phyloP scores from a whole-genome alignment of 2,113 vertebrate genomes.

The Neotragus pygmaeus region DNA sequence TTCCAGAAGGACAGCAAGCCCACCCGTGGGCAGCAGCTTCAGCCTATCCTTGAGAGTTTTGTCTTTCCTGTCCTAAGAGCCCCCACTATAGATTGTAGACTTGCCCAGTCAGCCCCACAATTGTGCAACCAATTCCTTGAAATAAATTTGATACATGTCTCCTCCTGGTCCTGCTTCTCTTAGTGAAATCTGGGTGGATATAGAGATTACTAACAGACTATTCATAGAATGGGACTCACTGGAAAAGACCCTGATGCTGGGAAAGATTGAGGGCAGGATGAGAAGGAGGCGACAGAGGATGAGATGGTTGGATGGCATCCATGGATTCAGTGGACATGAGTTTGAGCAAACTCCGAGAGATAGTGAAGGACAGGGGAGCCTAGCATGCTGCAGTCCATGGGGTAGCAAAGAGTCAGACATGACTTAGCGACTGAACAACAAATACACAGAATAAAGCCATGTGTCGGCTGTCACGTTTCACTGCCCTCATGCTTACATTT shows the following conservation, averaged over 20 bases:
- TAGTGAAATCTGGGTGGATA: neutral
- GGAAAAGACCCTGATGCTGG: neutral
- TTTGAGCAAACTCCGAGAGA: rapidly evolving
- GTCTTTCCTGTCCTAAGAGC: neutral
- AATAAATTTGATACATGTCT: neutral
- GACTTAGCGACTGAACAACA: neutral
- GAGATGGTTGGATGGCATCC: neutral
- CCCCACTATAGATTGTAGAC: neutral
- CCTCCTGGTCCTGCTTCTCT: neutral
- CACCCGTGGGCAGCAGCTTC: neutral
- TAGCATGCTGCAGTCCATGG: neutral
- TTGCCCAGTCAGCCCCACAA: neutral
- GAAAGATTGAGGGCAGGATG: neutral
- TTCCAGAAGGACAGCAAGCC: neutral
- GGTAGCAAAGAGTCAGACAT: neutral
- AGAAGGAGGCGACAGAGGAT: neutral
- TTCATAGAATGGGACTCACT: neutral
- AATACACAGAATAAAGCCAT: neutral
- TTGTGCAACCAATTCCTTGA: neutral
- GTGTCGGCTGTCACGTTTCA: neutral
- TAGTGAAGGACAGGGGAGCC: neutral
- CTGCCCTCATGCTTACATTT: neutral
- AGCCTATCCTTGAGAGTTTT: neutral
- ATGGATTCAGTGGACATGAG: neutral
- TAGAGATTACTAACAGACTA: neutral